Conservation (phyloP, 2,113 vertebrate genomes). For the Nycticryphes semicollaris region DNA sequence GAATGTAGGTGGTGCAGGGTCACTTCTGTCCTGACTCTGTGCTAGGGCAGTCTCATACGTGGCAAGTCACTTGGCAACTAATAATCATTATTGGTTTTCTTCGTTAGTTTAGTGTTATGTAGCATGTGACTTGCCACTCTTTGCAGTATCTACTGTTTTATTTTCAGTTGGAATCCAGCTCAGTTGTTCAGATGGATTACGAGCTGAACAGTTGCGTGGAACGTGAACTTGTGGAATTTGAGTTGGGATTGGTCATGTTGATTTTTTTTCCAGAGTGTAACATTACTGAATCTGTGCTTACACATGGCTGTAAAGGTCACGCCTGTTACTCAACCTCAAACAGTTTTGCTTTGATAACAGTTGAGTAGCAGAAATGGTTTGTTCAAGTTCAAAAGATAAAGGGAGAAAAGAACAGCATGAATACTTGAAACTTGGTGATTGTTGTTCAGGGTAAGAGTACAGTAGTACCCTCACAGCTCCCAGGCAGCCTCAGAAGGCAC, state of each 20-base stretch:
- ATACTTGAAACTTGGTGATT: background rate
- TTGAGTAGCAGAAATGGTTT: background rate
- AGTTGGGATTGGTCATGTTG: accelerated
- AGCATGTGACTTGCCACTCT: background rate
- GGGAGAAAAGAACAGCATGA: accelerated
- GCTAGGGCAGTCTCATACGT: accelerated
- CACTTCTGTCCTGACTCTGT: accelerated
- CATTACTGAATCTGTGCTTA: background rate
- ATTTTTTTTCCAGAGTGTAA: background rate
- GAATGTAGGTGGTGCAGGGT: background rate
- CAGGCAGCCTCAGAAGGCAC: accelerated
- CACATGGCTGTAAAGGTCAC: background rate
- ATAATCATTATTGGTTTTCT: too few species aligned
- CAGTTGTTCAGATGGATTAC: background rate
- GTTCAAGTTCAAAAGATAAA: background rate
- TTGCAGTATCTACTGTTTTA: background rate
- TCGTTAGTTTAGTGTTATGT: background rate
- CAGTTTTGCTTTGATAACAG: background rate
- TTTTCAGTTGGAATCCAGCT: background rate
- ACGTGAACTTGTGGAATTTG: background rate
- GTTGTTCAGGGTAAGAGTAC: background rate
- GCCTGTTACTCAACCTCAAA: background rate
- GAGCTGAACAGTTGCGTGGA: background rate
- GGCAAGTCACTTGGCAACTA: background rate
- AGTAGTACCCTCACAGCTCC: accelerated